phyloP scores from a whole-genome alignment of 2,797 vertebrate species.

The Pitangus sulphuratus region DNA sequence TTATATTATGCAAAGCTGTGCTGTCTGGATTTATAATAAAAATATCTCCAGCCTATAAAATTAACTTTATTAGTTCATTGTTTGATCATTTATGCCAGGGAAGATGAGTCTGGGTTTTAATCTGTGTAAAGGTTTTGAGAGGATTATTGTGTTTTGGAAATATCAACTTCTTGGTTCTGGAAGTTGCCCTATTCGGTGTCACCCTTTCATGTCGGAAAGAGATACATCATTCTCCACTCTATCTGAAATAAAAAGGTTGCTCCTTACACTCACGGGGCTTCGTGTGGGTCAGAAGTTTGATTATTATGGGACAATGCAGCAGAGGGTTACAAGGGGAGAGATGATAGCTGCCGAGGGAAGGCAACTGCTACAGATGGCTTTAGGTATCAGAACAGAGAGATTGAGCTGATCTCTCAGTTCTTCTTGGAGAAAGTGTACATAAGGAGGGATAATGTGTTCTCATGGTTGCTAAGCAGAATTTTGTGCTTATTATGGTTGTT shows the following conservation, averaged over 20 bases:
- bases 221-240: neutral
- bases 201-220: neutral
- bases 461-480: neutral
- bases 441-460: neutral
- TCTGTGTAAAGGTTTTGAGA: neutral
- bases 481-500: neutral
- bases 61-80: neutral
- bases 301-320: neutral
- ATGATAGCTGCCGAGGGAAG: neutral
- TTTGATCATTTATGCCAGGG: neutral
- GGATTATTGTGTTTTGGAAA: neutral
- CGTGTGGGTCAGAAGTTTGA: accelerated
- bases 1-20: neutral
- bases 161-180: neutral
- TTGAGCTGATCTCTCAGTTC: neutral
- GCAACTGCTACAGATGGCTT: neutral
- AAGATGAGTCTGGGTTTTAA: neutral
- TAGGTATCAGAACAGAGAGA: neutral
- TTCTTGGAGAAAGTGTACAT: neutral
- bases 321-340: neutral
- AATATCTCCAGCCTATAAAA: neutral
- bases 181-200: accelerated
- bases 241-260: neutral
- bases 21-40: neutral
- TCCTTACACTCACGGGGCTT: neutral